phyloP scores from a whole-genome alignment of 2,797 vertebrate species.

The Echiichthys vipera region DNA sequence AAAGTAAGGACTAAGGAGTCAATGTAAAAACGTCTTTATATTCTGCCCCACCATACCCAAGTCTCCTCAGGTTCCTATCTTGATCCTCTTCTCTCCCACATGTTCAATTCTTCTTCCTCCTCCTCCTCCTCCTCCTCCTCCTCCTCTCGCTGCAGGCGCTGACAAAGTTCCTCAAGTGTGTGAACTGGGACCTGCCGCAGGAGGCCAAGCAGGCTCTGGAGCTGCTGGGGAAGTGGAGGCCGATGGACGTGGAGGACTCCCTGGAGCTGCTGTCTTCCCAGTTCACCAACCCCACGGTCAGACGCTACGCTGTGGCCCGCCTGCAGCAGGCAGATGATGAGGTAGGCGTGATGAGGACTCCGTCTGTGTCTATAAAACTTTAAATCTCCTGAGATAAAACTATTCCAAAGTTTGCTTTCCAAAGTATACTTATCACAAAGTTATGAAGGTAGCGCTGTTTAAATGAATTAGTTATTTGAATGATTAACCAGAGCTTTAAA shows the following conservation, averaged over 20 bases:
- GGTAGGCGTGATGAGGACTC: too few species aligned
- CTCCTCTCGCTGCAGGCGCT: slow-evolving; percentile 86
- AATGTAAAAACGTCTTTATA: too few species aligned
- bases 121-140: slow-evolving; percentile 11
- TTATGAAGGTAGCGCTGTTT: not conserved
- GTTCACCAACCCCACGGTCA: slow-evolving; percentile 94
- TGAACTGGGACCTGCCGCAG: slow-evolving; percentile 98
- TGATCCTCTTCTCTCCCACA: not conserved
- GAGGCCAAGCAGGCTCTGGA: slow-evolving; percentile 98
- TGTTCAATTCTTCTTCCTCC: slow-evolving; percentile 2
- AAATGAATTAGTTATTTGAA: not conserved
- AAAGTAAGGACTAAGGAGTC: too few species aligned
- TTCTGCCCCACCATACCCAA: not conserved
- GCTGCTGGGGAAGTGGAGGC: slow-evolving; percentile 96
- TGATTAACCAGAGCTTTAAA: not conserved
- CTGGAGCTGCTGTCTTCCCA: slow-evolving; percentile 95
- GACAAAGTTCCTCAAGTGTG: slow-evolving; percentile 99
- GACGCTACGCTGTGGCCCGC: slow-evolving; percentile 95
- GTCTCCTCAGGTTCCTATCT: not conserved
- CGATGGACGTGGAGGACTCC: slow-evolving; percentile 98
- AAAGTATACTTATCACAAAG: not conserved
- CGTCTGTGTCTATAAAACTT: not conserved
- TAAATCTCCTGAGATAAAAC: not conserved
- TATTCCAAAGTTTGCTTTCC: not conserved
- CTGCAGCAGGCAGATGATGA: slow-evolving; percentile 97